These are phyloP conservation scores for Metalampra italica DNA, from an alignment of 2,888 invertebrate genomes.

Conservation along the genomic window DNA sequence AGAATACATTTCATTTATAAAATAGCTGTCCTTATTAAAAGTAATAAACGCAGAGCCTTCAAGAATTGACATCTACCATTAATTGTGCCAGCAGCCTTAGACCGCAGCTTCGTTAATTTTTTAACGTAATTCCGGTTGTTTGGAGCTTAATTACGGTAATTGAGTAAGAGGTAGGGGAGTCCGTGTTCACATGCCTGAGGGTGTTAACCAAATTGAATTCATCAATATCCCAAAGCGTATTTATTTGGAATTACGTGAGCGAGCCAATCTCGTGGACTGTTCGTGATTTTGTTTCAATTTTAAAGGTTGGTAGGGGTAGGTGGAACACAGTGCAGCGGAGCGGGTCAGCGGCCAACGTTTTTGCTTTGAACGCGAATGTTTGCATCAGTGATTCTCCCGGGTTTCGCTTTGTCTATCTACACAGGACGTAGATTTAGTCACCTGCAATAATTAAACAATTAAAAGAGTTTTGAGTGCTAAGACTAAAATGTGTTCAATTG, in stretches of 20 bases:
- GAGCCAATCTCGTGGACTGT: constrained; percentile 39
- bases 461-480: too few species aligned
- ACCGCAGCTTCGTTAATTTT: neutral
- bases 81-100: neutral
- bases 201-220: constrained; percentile 17
- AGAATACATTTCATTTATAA: too few species aligned
- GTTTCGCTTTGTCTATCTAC: constrained; percentile 13
- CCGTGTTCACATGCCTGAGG: constrained; percentile 7
- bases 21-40: too few species aligned
- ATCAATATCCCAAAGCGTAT: constrained; percentile 19
- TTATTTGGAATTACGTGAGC: constrained; percentile 13
- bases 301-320: constrained; percentile 50
- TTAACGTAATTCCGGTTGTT: constrained; percentile 3
- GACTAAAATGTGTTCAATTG: too few species aligned
- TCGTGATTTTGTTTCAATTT: constrained; percentile 60
- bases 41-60: too few species aligned
- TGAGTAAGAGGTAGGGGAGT: neutral
- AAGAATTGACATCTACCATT: too few species aligned
- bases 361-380: constrained; percentile 56
- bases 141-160: constrained; percentile 4
- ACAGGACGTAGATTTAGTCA: too few species aligned
- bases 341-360: constrained; percentile 51
- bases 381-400: constrained; percentile 47
- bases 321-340: constrained; percentile 56
- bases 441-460: too few species aligned